Conservation (phyloP, 1,140 invertebrate species). For the Drosophila hydei region DNA sequence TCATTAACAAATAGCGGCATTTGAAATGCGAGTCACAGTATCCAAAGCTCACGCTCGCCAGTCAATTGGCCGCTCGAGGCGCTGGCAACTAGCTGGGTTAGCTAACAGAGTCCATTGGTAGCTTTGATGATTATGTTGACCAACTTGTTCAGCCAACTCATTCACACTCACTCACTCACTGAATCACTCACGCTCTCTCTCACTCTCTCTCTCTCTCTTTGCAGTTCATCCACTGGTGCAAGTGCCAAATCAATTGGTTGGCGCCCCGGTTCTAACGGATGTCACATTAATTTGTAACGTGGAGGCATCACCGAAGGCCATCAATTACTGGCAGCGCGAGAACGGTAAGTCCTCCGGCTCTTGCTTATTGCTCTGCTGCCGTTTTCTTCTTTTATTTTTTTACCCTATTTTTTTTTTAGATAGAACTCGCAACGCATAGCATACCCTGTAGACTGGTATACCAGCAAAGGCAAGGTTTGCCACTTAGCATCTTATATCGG, state of each 20-base stretch:
- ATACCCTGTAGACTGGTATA: background rate
- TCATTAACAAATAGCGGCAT: conserved; percentile 52
- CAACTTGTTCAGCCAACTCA: conserved; percentile 21
- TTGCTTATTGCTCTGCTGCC: conserved; percentile 10
- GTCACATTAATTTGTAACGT: conserved; percentile 94
- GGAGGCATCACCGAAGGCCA: conserved; percentile 93
- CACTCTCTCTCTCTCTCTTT: background rate
- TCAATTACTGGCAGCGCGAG: conserved; percentile 94
- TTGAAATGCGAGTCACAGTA: conserved; percentile 8
- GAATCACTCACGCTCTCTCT: conserved; percentile 14
- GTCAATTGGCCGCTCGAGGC: conserved; percentile 13
- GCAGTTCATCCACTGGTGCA: conserved; percentile 93
- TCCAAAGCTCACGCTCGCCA: background rate
- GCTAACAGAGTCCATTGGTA: background rate
- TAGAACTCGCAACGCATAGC: background rate
- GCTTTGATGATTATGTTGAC: conserved; percentile 29
- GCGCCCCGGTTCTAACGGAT: conserved; percentile 90
- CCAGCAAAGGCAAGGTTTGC: background rate
- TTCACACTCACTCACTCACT: background rate
- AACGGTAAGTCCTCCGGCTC: conserved; percentile 86
- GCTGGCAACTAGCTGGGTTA: background rate
- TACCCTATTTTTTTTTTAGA: background rate
- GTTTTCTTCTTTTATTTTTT: background rate
- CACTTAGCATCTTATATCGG: no score
- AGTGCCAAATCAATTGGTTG: conserved; percentile 93